Percentiles rank a stretch among this genome's conserved stretches.
Conservation (phyloP, 1,140 invertebrate genomes). For the Myzus persicae region DNA sequence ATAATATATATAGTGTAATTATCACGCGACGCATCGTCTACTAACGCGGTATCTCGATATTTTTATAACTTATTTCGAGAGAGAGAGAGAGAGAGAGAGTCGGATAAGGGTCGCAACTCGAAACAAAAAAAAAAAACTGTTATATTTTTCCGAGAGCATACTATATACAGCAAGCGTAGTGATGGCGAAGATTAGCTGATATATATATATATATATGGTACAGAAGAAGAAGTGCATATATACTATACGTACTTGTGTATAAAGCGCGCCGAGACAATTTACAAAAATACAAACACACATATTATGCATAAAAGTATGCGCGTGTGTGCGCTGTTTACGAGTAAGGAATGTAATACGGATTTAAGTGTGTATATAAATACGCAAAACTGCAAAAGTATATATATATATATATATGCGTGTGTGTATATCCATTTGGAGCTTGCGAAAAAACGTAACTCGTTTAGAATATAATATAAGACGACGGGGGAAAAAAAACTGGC, state of each 20-base stretch:
- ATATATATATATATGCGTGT: background rate
- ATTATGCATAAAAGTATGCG: background rate
- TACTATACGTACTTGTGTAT: background rate
- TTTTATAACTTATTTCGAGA: background rate
- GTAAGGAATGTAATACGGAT: constrained; percentile 6
- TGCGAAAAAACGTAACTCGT: background rate
- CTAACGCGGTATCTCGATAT: too few species aligned
- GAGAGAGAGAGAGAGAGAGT: too few species aligned
- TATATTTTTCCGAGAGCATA: background rate
- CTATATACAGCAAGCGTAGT: background rate
- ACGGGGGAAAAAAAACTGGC: background rate
- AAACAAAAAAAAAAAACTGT: too few species aligned
- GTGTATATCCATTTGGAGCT: background rate
- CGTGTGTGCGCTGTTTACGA: background rate
- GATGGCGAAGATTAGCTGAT: constrained; percentile 2
- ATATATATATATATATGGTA: background rate
- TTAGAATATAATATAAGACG: background rate
- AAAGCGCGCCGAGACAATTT: background rate
- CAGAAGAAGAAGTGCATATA: background rate
- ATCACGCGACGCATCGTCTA: too few species aligned
- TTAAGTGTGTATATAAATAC: constrained; percentile 10
- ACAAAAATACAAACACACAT: background rate
- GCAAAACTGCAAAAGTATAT: too few species aligned
- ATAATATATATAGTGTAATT: too few species aligned
- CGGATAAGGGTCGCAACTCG: background rate